A percentile compares a stretch with the other conserved stretches of the same genome.
phyloP scores from a whole-genome alignment of 2,797 vertebrate species.

The Eleutherodactylus coqui region DNA sequence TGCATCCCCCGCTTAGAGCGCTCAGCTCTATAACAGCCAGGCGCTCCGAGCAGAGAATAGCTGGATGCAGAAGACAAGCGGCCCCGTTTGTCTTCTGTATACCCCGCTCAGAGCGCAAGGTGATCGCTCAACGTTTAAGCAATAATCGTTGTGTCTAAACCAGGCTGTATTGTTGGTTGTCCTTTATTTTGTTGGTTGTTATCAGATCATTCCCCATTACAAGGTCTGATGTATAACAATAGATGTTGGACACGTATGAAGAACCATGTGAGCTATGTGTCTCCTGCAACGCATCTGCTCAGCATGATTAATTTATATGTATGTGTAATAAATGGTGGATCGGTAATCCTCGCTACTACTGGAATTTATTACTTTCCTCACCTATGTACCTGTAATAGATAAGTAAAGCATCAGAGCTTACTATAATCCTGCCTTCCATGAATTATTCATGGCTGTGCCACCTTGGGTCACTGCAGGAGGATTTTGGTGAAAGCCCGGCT shows the following conservation, averaged over 20 bases:
- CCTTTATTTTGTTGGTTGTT: neutral
- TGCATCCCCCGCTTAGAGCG: no score
- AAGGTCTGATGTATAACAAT: neutral
- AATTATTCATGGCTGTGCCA: slow-evolving; percentile 2
- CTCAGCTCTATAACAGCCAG: no score
- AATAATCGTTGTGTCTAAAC: no score
- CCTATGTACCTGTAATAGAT: slow-evolving; percentile 25
- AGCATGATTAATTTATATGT: neutral
- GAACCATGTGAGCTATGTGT: neutral
- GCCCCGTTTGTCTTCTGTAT: no score
- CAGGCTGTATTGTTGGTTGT: no score
- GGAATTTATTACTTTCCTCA: slow-evolving; percentile 7
- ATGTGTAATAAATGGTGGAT: slow-evolving; percentile 23
- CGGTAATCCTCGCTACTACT: neutral
- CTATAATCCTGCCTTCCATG: neutral
- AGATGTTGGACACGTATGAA: neutral
- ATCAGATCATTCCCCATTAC: neutral
- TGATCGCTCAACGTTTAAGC: no score
- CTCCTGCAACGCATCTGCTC: neutral
- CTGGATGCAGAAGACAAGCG: no score
- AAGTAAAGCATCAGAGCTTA: slow-evolving; percentile 27
- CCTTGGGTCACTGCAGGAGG: slow-evolving; percentile 3
- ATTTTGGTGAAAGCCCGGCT: neutral
- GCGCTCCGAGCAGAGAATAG: no score
- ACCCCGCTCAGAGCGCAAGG: no score